Evolutionary conservation across 2,113 vertebrate genomes (phyloP).

Genomic region (Anguilla rostrata): DNA sequence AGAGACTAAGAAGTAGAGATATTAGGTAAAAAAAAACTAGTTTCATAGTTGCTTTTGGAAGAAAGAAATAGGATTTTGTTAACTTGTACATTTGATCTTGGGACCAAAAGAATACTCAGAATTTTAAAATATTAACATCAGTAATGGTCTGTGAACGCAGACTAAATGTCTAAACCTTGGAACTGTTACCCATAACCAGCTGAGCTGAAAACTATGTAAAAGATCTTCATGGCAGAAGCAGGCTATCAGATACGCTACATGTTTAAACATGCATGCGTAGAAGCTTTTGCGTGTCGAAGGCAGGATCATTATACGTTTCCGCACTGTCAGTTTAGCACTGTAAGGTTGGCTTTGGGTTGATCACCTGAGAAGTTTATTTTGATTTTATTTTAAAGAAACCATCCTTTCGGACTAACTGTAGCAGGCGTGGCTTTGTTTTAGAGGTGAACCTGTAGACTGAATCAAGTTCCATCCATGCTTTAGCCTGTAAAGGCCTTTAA

Average conservation of each 20-base stretch:
- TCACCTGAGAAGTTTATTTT: background rate
- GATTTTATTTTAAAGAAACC: background rate
- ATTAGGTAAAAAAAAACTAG: background rate
- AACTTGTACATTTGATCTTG: background rate
- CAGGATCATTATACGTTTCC: background rate
- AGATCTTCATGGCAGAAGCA: background rate
- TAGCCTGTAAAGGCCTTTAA: background rate
- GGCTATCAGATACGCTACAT: background rate
- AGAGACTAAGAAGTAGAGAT: background rate
- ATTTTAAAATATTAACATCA: background rate
- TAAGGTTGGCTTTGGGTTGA: constrained; percentile 3
- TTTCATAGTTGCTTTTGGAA: background rate
- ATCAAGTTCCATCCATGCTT: background rate
- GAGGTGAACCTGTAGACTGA: background rate
- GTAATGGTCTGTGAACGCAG: background rate
- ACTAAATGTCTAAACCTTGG: background rate
- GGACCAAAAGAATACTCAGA: background rate
- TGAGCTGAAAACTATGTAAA: background rate
- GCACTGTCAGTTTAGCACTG: background rate
- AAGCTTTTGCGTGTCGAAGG: background rate
- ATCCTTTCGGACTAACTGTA: background rate
- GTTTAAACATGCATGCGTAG: background rate
- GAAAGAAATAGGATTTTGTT: background rate
- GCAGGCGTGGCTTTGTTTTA: background rate
- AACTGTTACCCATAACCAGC: background rate